Conservation (phyloP, 1,140 invertebrate genomes). For the Drosophila sturtevanti region DNA sequence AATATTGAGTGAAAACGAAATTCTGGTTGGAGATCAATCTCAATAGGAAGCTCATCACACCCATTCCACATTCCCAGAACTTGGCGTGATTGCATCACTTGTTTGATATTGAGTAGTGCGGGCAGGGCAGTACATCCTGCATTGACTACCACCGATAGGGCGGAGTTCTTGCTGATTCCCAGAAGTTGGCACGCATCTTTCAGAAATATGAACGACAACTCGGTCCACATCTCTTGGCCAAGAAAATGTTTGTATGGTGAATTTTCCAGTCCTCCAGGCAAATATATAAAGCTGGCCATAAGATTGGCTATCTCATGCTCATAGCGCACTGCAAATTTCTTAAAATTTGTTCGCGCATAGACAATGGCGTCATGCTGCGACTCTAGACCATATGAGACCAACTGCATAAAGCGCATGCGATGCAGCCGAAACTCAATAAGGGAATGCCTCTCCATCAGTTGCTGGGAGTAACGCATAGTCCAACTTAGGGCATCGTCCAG, state of each 20-base stretch:
- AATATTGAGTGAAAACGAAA: constrained; percentile 97
- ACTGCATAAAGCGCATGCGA: constrained; percentile 84
- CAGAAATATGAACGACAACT: constrained; percentile 95
- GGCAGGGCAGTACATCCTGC: constrained; percentile 97
- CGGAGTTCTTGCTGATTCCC: constrained; percentile 92
- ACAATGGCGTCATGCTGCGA: constrained; percentile 86
- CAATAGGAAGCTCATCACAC: constrained; percentile 97
- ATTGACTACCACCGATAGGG: constrained; percentile 89
- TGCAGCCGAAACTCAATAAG: constrained; percentile 94
- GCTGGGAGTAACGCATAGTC: constrained; percentile 86
- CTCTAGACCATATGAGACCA: constrained; percentile 67
- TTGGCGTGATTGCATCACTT: constrained; percentile 97
- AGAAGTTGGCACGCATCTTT: constrained; percentile 95
- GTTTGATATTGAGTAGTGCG: constrained; percentile 95
- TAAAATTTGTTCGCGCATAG: constrained; percentile 94
- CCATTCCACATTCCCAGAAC: constrained; percentile 97
- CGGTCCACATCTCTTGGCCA: constrained; percentile 91
- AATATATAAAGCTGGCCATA: constrained; percentile 94
- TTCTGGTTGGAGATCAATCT: constrained; percentile 90
- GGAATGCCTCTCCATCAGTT: constrained; percentile 87
- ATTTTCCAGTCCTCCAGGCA: constrained; percentile 90
- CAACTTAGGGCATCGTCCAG: constrained; percentile 91
- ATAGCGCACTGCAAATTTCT: constrained; percentile 91
- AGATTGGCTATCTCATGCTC: constrained; percentile 94
- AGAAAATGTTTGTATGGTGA: constrained; percentile 93